Percentiles rank a stretch among this genome's conserved stretches.
phyloP scores from a whole-genome alignment of 2,888 invertebrate genomes.

The Geophilus truncorum region DNA sequence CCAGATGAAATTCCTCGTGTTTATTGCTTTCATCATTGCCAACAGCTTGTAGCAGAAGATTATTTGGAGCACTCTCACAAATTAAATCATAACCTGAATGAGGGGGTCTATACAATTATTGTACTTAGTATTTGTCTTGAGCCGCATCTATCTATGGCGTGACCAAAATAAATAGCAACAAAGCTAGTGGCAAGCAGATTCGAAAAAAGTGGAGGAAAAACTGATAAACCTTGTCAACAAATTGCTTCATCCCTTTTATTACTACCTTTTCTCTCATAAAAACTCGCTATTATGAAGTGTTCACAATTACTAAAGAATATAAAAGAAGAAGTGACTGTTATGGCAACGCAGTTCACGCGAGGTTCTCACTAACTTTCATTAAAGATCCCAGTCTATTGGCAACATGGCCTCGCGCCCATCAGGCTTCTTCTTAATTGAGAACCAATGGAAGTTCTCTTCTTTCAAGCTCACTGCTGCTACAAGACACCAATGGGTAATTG shows the following conservation, averaged over 20 bases:
- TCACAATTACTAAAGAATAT: conserved; percentile 13
- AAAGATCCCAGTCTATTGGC: not conserved
- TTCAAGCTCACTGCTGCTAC: conserved; percentile 4
- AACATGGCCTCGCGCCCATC: not conserved
- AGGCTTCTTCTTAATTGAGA: conserved; percentile 8
- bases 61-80: conserved; percentile 7
- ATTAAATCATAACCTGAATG: conserved; percentile 15
- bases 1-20: not conserved
- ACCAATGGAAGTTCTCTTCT: not conserved
- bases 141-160: not conserved
- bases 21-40: not conserved
- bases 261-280: not conserved
- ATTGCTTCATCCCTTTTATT: conserved; percentile 20
- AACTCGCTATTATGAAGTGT: conserved; percentile 2
- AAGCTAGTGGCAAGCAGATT: not conserved
- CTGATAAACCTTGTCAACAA: not conserved
- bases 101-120: not conserved
- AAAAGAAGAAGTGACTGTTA: not conserved
- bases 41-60: not conserved
- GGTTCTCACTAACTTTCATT: conserved; percentile 3
- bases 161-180: not conserved
- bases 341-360: not conserved
- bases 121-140: not conserved
- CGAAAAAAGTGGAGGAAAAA: not conserved
- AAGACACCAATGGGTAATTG: conserved; percentile 16